Evolutionary conservation across 1,140 invertebrate genomes (phyloP), one percentile per base, ranked within the genome.

Genomic region (Telenomus remus): DNA sequence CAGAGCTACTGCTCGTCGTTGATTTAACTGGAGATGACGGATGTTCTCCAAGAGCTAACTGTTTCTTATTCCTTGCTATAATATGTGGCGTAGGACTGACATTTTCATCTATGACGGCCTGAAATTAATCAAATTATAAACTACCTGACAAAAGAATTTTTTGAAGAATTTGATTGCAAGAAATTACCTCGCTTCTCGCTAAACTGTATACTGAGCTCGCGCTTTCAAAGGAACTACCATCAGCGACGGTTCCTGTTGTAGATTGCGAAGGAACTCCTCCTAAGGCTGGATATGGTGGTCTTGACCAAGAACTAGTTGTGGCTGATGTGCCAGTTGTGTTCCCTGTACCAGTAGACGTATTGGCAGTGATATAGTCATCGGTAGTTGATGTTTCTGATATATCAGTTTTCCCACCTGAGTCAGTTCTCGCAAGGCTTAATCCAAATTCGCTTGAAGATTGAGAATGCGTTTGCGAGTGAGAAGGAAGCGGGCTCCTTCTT

Each of bases 341-440:
- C 78, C 90, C 89, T 13, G 89, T 90, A 54, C 92, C 92, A 65
- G 91, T 93, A 74, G 92, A 94, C 33, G 94, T 95, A 85, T 93
- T 95, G 82, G 95, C 95, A 80, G 95, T 96, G 66, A 95, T 92
- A 85, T 96, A 96, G 82, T 96, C 95, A 82, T 96, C 95, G 16
- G 95, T 96, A 16, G 93, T 94, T 13, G 94, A 94, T 57, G 94
- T 95, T 87, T 96, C 94, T 7, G 94, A 95, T 14, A 94, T 89
- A 84, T 95, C 94, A 4, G 91, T 94, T 83, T 90, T 92, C 55
- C 92, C 91, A 49, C 92, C 92, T 11, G 93, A 94, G 87, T 94
- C 93, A 2, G 93, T 93, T 71, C 93, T 81, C 0, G 89, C 89
- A 9, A 91, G 77, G 61, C 87, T 89, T 47, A 89, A 63, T 9